phyloP scores from a whole-genome alignment of 2,797 vertebrate species.

The Micrastur ruficollis region DNA sequence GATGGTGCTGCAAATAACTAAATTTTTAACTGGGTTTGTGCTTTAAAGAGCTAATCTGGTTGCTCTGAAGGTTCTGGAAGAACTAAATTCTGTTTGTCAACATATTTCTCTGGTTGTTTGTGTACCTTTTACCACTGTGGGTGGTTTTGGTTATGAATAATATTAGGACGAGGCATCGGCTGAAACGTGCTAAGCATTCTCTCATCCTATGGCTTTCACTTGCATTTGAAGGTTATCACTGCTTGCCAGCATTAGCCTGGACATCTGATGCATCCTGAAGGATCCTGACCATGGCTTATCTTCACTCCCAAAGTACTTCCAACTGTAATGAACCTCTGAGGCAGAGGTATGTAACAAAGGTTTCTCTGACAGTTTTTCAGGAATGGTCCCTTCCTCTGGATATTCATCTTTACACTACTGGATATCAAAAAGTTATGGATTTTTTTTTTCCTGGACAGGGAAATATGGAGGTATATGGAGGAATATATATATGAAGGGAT shows the following conservation, averaged over 20 bases:
- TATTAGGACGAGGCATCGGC: background rate
- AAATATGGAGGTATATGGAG: background rate
- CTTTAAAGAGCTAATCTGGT: background rate
- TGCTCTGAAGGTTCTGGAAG: background rate
- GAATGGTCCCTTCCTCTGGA: background rate
- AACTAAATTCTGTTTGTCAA: background rate
- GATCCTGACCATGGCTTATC: background rate
- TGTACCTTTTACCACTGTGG: background rate
- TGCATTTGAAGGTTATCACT: background rate
- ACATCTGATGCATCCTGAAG: background rate
- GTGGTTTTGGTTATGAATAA: constrained; percentile 5
- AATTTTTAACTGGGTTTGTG: background rate
- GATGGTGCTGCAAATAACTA: background rate
- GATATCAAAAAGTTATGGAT: background rate
- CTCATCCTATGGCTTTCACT: background rate
- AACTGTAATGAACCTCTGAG: background rate
- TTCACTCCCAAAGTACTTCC: background rate
- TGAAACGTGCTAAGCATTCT: background rate
- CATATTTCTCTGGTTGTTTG: background rate
- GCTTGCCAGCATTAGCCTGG: background rate
- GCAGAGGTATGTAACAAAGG: background rate
- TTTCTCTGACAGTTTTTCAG: background rate
- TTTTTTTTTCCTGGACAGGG: background rate
- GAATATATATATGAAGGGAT: background rate
- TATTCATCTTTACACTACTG: background rate